Evolutionary conservation across 2,797 vertebrate genomes (phyloP), one percentile per base, ranked within the genome.

Genomic region (Hippocampus kuda): DNA sequence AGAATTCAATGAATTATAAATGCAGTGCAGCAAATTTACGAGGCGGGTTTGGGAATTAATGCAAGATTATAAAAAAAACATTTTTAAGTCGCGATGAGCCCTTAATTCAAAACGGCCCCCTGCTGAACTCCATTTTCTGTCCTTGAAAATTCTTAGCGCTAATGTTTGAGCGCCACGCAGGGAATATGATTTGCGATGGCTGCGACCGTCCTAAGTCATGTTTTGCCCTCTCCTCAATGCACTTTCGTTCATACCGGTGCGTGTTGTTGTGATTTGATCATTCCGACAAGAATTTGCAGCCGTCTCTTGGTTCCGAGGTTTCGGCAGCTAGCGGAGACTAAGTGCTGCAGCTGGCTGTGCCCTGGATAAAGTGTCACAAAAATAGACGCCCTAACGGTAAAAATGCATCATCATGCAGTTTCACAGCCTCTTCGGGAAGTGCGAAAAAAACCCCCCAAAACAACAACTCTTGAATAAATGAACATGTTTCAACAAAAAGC

Each of bases 131-230:
- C 72, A 63, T 64, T 7, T 26, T 61, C 54, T 61, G n/a, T 48
- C 44, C 62, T 56, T 49, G 41, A 72, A 74, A 62, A 56, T 71
- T 62, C 49, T 68, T 67, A 74, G 60, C 6, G 41, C 60, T 57
- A 27, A 53, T 30, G 73, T 75, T 57, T 73, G 68, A 68, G 46
- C 68, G 57, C 76, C 72, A 74, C 27, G 44, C 22, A 49, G 26
- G 54, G 70, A 74, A 72, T 69, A 69, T 70, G 54, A 51, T 72
- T 68, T 46, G 42, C 61, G 59, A 70, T 59, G 64, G 34, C 70
- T 56, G 66, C 62, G 65, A 63, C 67, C 68, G 54, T 74, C 69
- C 72, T 70, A 68, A 67, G 41, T 77, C 69, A 69, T 42, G 72
- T 78, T 82, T 69, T 68, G 62, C 69, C 62, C 56, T 0, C 26